Percentiles rank a stretch among this genome's conserved stretches.
Evolutionary conservation across 2,113 vertebrate genomes (phyloP).

Genomic region (Cariama cristata): DNA sequence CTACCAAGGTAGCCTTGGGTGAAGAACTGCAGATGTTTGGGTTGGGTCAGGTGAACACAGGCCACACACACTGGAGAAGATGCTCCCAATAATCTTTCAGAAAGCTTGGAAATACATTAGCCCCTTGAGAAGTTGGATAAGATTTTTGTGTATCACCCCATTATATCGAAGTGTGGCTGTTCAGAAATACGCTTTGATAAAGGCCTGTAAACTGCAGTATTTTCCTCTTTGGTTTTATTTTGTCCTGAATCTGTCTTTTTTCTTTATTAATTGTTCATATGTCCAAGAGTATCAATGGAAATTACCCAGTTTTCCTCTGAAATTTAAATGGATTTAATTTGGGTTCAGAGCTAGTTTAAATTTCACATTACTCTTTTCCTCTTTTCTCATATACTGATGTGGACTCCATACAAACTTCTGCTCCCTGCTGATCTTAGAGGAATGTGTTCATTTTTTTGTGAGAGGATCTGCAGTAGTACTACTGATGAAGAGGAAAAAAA

Average conservation of each 20-base stretch:
- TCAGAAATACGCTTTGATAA: neutral
- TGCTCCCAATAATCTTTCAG: neutral
- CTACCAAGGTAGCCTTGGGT: neutral
- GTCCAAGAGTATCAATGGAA: neutral
- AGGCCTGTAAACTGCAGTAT: neutral
- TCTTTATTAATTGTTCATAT: neutral
- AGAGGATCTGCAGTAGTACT: neutral
- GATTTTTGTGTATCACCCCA: neutral
- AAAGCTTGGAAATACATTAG: neutral
- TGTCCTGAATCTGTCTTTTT: neutral
- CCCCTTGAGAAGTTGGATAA: neutral
- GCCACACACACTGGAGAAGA: neutral
- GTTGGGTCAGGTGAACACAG: neutral
- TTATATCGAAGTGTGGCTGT: neutral
- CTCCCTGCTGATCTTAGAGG: neutral
- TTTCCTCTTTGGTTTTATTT: neutral
- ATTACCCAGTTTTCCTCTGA: neutral
- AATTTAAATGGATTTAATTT: neutral
- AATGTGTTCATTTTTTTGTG: neutral
- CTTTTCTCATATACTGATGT: neutral
- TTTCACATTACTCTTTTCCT: neutral
- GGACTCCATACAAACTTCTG: neutral
- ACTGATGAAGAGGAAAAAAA: neutral
- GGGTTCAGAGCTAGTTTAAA: neutral
- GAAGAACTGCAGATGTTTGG: neutral